phyloP scores from a whole-genome alignment of 2,113 vertebrate genomes.

The Pedetes capensis region DNA sequence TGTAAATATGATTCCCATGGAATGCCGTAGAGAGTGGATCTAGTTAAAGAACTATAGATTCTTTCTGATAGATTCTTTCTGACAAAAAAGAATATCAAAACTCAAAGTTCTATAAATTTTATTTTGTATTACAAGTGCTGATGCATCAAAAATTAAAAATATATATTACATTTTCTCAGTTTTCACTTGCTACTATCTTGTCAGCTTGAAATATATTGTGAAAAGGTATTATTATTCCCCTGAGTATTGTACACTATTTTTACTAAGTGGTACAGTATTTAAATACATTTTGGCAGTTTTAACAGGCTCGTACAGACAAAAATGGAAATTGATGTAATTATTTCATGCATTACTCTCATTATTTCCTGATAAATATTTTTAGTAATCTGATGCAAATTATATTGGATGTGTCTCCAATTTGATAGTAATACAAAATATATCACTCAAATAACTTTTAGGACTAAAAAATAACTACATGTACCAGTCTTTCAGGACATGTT shows the following conservation, averaged over 20 bases:
- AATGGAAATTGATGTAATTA: slow-evolving; percentile 46
- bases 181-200: slow-evolving; percentile 13
- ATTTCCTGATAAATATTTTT: background rate
- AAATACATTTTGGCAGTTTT: slow-evolving; percentile 38
- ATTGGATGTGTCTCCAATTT: background rate
- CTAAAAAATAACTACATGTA: background rate
- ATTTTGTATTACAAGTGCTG: background rate
- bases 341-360: slow-evolving; percentile 48
- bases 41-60: background rate
- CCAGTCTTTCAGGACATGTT: background rate
- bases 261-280: background rate
- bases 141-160: background rate
- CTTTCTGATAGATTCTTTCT: background rate
- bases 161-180: background rate
- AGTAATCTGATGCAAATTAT: background rate
- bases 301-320: slow-evolving; percentile 44
- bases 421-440: background rate
- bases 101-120: background rate
- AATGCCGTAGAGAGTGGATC: background rate
- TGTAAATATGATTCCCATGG: background rate
- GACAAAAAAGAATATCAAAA: background rate
- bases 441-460: background rate
- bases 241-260: background rate
- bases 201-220: background rate
- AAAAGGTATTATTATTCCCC: background rate